Evolutionary conservation across 2,888 invertebrate genomes (phyloP), one percentile per base, ranked within the genome.

Genomic region (Drosophila austrosaltans): DNA sequence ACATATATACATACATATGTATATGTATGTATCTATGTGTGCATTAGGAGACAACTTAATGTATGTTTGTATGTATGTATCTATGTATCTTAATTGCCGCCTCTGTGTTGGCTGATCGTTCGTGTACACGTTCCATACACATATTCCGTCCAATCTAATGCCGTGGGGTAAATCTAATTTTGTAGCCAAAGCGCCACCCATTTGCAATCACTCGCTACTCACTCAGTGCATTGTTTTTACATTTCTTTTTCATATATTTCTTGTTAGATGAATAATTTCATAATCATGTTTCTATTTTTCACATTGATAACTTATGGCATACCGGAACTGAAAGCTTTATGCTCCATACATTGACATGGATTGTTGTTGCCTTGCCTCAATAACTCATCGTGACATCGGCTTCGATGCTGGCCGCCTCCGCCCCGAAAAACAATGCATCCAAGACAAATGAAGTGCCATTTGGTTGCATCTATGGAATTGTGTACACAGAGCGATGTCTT

Each of bases 401-500:
- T 74, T 70, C 73, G 69, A 74, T 74, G 76, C 77, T 76, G 77
- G 75, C 77, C 69, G 69, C 74, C 67, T 64, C 63, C 73, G 73
- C 72, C 71, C 72, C 36, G 66, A 39, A 16, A 22, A 39, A 30
- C 59, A 60, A 63, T 42, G 53, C n/a, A 39, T 30, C 36, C 53
- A 84, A 86, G 89, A 83, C 65, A 87, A 83, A 83, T 83, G 76
- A 86, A 78, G 67, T 83, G 87, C 77, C 87, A 86, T 88, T 86
- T 88, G 84, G 60, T 66, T 68, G 66, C 32, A 25, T 36, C 53
- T 68, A 67, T 66, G 56, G 40, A 48, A 53, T 60, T 57, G 62
- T 64, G 54, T 60, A 39, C 39, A 56, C 39, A 56, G 54, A 59
- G 60, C 66, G 53, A 36, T 36, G 59, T 60, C 59, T 66, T 54